Evolutionary conservation across 2,797 vertebrate genomes (phyloP).

Genomic region (Gobio occitaniae): DNA sequence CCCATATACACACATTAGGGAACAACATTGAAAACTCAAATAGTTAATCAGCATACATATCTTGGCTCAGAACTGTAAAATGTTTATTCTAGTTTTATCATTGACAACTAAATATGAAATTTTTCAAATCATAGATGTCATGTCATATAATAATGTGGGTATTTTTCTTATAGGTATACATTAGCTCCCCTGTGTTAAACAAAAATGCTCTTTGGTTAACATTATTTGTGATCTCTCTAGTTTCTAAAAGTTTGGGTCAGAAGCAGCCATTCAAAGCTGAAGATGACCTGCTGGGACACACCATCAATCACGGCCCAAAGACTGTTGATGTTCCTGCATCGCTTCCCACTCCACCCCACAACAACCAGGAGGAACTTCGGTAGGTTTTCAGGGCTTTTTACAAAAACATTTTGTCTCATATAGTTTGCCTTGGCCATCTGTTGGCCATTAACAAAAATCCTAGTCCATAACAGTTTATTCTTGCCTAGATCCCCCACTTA

Average conservation of each 20-base stretch:
- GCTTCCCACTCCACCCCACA: slow-evolving; percentile 97
- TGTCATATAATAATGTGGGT: neutral
- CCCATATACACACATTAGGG: neutral
- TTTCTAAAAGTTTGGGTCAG: slow-evolving; percentile 72
- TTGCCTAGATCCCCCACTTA: neutral
- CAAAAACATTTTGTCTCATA: neutral
- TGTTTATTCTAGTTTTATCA: neutral
- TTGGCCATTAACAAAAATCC: neutral
- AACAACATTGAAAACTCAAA: neutral
- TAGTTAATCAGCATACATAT: neutral
- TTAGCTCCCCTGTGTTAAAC: neutral
- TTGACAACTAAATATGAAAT: neutral
- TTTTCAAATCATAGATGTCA: neutral
- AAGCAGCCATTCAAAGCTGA: slow-evolving; percentile 87
- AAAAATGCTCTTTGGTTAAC: neutral
- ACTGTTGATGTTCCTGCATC: slow-evolving; percentile 95
- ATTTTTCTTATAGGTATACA: neutral
- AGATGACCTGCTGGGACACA: slow-evolving; percentile 85
- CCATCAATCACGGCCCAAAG: slow-evolving; percentile 86
- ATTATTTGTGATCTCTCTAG: slow-evolving; percentile 29
- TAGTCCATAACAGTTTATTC: neutral
- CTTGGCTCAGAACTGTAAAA: neutral
- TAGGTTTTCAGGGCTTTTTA: slow-evolving; percentile 59
- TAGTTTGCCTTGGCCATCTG: neutral
- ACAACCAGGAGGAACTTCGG: slow-evolving; percentile 96